Base-by-base conservation (phyloP, 2,797 vertebrate species). In the Chaunax sp. region DNA sequence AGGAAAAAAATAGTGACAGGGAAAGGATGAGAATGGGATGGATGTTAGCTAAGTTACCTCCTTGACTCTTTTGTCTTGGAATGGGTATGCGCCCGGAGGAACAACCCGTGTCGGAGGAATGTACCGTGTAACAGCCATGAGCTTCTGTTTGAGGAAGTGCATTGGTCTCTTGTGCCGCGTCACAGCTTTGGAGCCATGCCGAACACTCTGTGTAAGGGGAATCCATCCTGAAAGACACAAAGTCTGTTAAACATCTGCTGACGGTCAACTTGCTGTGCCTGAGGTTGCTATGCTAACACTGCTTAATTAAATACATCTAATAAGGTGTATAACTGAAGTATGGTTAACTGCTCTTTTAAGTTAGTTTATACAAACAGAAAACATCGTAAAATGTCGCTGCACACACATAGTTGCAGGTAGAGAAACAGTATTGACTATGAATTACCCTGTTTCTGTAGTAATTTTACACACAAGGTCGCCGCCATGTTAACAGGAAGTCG, bases 91-190 rank as follows among this genome's bases (percentile, higher is more conserved):
- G 15, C 77, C 78, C 0, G 82, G 89, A 0, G 94, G 91, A 52
- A 84, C 0, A 0, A 40, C 50, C 2, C 90, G 94, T 18, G 87
- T 79, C 0, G 96, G 96, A 1, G 96, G 91, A 7, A 97, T 74
- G 73, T 97, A 98, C 73, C 93, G 38, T 0, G 98, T 99, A 1
- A 99, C 54, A 0, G 96, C 97, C 93, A 98, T 37, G 13, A 99
- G 84, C 84, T 99, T 99, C 91, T 96, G 92, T 52, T 96, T 95
- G 35, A 96, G 75, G 68, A 96, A 75, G 85, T 97, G 95, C 89
- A 97, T 76, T 2, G 96, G 95, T 18, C 80, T 97, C 82, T 79
- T 91, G 88, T 98, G 97, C 1, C 98, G 96, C 0, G 98, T 99
- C 43, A 99, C 96, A 0, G 97, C 90, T 77, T 97, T 99, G 84